Conservation (phyloP, 2,113 vertebrate species). For the Bufo bufo region DNA sequence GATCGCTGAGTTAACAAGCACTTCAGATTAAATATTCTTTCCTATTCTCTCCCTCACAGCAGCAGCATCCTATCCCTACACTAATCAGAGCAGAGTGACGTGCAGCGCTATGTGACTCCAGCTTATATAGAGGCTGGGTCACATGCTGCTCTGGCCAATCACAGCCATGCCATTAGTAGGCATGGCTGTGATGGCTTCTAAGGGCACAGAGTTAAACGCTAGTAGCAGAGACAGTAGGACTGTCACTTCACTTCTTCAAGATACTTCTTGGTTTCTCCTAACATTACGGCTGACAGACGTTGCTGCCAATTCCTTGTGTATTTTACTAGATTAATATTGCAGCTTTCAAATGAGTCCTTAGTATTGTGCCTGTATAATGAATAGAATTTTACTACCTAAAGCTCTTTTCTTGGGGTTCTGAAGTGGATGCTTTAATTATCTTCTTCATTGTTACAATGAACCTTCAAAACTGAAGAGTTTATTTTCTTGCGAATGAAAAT, state of each 20-base stretch:
- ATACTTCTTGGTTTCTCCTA: background rate
- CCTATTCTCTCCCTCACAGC: too few species aligned
- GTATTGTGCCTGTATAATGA: conserved; percentile 2
- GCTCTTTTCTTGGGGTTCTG: background rate
- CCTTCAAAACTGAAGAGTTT: background rate
- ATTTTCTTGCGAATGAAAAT: background rate
- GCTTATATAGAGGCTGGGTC: too few species aligned
- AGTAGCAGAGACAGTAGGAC: background rate
- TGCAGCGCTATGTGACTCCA: too few species aligned
- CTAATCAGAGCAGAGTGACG: too few species aligned
- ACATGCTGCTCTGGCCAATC: too few species aligned
- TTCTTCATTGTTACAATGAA: background rate
- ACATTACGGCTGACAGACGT: background rate
- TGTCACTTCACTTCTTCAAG: background rate
- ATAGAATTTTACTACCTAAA: conserved; percentile 12
- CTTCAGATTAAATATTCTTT: too few species aligned
- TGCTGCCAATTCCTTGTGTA: background rate
- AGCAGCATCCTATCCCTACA: too few species aligned
- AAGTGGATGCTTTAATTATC: conserved; percentile 32
- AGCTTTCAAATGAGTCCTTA: background rate
- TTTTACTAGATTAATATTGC: background rate
- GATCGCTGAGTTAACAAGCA: too few species aligned
- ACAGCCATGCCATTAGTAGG: too few species aligned
- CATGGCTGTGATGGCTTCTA: too few species aligned
- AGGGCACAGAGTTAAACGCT: too few species aligned